Evolutionary conservation across 92 coral and sea anemone species (phyloP).

Genomic region (Heliopora coerulea): DNA sequence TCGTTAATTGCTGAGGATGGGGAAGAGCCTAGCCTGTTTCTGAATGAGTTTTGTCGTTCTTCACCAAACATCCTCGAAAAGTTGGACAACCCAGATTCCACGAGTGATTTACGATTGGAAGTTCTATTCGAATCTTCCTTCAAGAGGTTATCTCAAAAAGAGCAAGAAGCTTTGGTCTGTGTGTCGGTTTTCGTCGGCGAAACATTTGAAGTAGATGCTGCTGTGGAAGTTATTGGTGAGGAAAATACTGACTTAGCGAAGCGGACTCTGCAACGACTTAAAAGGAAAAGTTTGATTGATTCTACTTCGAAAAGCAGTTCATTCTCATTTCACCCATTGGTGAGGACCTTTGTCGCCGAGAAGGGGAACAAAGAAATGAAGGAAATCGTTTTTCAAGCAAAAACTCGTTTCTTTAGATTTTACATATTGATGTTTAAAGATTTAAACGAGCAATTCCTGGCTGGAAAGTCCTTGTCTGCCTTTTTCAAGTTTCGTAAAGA

Average conservation of each 20-base stretch:
- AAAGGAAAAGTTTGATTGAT: constrained; percentile 19
- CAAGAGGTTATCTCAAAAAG: constrained; percentile 1
- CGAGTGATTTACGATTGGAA: constrained; percentile 15
- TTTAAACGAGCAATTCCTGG: constrained; percentile 37
- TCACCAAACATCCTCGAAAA: not conserved
- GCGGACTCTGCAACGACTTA: not conserved
- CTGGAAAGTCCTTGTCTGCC: constrained; percentile 29
- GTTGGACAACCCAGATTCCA: not conserved
- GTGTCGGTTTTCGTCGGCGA: constrained; percentile 32
- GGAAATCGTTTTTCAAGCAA: constrained; percentile 10
- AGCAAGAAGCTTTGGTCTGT: constrained; percentile 26
- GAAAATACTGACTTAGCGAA: not conserved
- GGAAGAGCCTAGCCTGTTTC: not conserved
- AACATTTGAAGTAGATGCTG: constrained; percentile 19
- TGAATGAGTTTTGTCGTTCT: constrained; percentile 5
- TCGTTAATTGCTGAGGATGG: constrained; percentile 4
- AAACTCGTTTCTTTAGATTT: constrained; percentile 5
- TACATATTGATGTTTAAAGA: constrained; percentile 11
- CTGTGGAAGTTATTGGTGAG: constrained; percentile 24
- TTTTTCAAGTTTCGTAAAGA: constrained; percentile 20
- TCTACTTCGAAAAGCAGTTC: not conserved
- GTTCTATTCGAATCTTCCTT: constrained; percentile 28
- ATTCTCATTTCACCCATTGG: constrained; percentile 41
- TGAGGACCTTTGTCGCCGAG: constrained; percentile 32
- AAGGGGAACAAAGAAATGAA: constrained; percentile 35